Conservation (phyloP, 2,113 vertebrate genomes). For the Poicephalus gulielmi region DNA sequence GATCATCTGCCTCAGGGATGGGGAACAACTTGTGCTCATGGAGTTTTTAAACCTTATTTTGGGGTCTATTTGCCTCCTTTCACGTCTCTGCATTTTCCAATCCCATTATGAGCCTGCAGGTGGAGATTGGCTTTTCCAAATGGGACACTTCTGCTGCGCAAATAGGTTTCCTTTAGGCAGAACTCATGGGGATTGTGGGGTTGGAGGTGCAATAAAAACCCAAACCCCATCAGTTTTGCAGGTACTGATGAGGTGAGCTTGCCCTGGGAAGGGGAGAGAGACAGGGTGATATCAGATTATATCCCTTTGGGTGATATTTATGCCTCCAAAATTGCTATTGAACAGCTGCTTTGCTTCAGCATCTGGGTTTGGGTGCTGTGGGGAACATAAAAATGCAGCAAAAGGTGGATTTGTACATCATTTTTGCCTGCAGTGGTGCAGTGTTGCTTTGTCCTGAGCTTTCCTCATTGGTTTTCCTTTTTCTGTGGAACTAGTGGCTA, state of each 20-base stretch:
- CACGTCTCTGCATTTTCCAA: background rate
- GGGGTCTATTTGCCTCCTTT: background rate
- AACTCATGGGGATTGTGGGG: background rate
- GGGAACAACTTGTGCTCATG: background rate
- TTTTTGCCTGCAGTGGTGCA: background rate
- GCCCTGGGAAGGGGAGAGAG: background rate
- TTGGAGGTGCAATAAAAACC: background rate
- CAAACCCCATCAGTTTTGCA: background rate
- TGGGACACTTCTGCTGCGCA: background rate
- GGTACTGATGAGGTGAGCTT: background rate
- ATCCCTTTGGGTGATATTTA: background rate
- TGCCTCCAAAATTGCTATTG: background rate
- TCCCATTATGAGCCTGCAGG: background rate
- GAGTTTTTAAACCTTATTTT: background rate
- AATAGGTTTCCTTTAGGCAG: background rate
- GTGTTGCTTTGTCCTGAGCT: background rate
- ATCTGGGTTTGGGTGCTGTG: background rate
- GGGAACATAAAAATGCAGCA: background rate
- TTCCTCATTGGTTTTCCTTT: background rate
- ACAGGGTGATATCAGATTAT: background rate
- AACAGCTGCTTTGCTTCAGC: background rate
- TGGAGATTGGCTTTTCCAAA: background rate
- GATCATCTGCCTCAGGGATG: no score
- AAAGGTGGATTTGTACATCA: fast-evolving
- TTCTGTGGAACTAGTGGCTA: background rate